phyloP scores from a whole-genome alignment of 2,797 vertebrate species.

The Squalus acanthias region DNA sequence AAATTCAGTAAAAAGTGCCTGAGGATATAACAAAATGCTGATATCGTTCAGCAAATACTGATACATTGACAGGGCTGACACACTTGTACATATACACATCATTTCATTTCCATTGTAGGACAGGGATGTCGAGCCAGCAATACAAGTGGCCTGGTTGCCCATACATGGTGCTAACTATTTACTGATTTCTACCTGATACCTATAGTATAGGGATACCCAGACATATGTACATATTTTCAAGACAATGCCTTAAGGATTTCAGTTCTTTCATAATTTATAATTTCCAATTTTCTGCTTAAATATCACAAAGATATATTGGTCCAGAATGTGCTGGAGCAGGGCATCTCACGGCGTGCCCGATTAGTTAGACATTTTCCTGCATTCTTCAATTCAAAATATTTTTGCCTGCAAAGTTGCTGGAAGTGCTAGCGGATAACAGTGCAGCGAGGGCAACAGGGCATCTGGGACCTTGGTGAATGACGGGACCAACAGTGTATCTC shows the following conservation, averaged over 20 bases:
- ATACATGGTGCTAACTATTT: too few relatives aligned
- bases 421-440: not conserved
- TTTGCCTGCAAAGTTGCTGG: not conserved
- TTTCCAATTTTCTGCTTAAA: not conserved
- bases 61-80: too few relatives aligned
- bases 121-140: too few relatives aligned
- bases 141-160: too few relatives aligned
- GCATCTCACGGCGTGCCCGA: not conserved
- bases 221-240: not conserved
- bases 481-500: too few relatives aligned
- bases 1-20: not conserved
- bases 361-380: not conserved
- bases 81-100: too few relatives aligned
- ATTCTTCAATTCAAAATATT: not conserved
- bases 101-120: too few relatives aligned
- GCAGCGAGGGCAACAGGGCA: not conserved
- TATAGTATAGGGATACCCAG: not conserved
- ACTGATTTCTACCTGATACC: not conserved
- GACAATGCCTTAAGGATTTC: not conserved
- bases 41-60: not conserved
- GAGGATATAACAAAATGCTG: not conserved
- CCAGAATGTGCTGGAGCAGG: not conserved
- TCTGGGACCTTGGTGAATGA: not conserved
- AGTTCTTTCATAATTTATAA: not conserved
- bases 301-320: not conserved